phyloP scores from a whole-genome alignment of 2,797 vertebrate genomes.

The Alcedo quadribrachys region DNA sequence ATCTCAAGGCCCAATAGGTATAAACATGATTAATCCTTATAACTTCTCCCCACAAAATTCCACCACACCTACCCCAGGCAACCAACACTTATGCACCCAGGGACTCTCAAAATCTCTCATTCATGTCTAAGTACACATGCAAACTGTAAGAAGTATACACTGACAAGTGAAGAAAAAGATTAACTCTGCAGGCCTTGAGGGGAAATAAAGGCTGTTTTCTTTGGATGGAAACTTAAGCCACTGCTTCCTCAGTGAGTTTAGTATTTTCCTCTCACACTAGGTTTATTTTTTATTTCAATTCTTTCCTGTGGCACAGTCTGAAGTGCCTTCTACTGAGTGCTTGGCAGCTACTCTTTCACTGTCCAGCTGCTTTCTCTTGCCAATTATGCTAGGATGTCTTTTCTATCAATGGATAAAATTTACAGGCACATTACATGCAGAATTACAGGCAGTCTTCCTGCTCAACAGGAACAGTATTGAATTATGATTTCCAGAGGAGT shows the following conservation, averaged over 20 bases:
- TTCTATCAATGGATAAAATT: constrained; percentile 14
- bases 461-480: background rate
- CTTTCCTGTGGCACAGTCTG: background rate
- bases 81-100: background rate
- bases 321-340: background rate
- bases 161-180: background rate
- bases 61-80: background rate
- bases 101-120: background rate
- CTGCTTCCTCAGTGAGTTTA: background rate
- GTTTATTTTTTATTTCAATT: background rate
- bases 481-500: constrained; percentile 39
- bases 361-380: constrained; percentile 14
- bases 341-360: constrained; percentile 3
- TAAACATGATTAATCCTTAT: constrained; percentile 11
- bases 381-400: background rate
- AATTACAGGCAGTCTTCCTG: constrained; percentile 28
- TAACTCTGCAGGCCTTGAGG: background rate
- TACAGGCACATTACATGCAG: background rate
- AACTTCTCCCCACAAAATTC: background rate
- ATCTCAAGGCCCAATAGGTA: background rate
- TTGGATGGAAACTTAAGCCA: background rate
- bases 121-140: background rate
- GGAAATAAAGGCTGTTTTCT: background rate
- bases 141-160: background rate
- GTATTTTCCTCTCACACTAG: background rate